phyloP scores from a whole-genome alignment of 2,797 vertebrate genomes.

The Psittacula echo region DNA sequence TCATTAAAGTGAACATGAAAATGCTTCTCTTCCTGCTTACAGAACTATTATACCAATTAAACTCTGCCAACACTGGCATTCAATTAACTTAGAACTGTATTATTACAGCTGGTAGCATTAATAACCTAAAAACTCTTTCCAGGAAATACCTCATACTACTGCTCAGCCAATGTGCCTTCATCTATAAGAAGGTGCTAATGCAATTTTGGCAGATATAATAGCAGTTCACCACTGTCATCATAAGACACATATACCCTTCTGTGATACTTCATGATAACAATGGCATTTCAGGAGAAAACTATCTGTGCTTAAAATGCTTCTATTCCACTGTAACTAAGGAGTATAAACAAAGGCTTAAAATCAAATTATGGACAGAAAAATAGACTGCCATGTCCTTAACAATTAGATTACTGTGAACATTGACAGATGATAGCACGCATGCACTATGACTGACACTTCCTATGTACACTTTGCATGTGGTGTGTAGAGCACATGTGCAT shows the following conservation, averaged over 20 bases:
- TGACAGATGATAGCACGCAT: not conserved
- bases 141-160: not conserved
- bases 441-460: not conserved
- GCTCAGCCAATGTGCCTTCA: not conserved
- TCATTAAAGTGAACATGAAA: not conserved
- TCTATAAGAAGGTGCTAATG: not conserved
- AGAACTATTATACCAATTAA: not conserved
- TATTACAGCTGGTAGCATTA: not conserved
- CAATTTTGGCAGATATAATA: not conserved
- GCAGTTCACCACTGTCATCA: not conserved
- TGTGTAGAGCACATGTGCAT: rapidly evolving
- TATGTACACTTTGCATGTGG: not conserved
- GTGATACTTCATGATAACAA: not conserved
- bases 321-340: not conserved
- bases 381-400: not conserved
- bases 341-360: not conserved
- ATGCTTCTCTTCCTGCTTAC: not conserved
- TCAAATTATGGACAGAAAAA: not conserved
- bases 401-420: not conserved
- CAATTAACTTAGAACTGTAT: not conserved
- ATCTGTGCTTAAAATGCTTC: not conserved
- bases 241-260: not conserved
- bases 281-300: not conserved
- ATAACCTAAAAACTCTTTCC: not conserved
- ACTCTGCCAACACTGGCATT: not conserved